Conservation (phyloP, 2,888 invertebrate genomes). For the Watsonalla cultraria region DNA sequence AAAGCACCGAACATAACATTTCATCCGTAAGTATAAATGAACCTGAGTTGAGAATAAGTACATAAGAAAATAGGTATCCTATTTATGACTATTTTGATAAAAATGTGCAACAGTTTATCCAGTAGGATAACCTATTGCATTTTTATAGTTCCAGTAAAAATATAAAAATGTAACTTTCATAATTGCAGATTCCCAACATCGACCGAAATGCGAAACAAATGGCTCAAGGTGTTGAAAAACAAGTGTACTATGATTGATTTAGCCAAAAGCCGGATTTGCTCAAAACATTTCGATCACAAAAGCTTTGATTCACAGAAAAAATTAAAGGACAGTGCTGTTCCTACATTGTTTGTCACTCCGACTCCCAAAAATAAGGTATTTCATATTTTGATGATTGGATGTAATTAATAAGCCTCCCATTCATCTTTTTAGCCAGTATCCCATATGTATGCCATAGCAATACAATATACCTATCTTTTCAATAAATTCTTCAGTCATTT, state of each 20-base stretch:
- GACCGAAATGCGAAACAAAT: constrained; percentile 54
- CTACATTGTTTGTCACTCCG: constrained; percentile 44
- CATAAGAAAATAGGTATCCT: background rate
- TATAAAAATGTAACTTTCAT: constrained; percentile 3
- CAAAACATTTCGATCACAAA: constrained; percentile 61
- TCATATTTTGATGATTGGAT: background rate
- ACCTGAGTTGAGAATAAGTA: background rate
- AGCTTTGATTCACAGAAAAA: constrained; percentile 53
- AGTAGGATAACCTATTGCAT: no score
- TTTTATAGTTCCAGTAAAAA: no score
- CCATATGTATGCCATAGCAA: no score
- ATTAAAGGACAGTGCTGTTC: constrained; percentile 54
- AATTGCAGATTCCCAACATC: constrained; percentile 50
- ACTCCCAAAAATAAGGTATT: constrained; percentile 31
- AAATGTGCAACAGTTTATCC: background rate
- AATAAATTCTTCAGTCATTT: no score
- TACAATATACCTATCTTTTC: no score
- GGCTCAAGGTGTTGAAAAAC: constrained; percentile 53
- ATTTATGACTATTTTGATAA: background rate
- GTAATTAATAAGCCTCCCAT: no score
- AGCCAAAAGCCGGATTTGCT: constrained; percentile 59
- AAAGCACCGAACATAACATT: constrained; percentile 50
- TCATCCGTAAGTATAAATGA: constrained; percentile 44
- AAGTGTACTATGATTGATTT: constrained; percentile 56
- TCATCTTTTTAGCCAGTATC: no score